Base-by-base conservation (phyloP, 2,113 vertebrate species). In the Beaufortia kweichowensis region DNA sequence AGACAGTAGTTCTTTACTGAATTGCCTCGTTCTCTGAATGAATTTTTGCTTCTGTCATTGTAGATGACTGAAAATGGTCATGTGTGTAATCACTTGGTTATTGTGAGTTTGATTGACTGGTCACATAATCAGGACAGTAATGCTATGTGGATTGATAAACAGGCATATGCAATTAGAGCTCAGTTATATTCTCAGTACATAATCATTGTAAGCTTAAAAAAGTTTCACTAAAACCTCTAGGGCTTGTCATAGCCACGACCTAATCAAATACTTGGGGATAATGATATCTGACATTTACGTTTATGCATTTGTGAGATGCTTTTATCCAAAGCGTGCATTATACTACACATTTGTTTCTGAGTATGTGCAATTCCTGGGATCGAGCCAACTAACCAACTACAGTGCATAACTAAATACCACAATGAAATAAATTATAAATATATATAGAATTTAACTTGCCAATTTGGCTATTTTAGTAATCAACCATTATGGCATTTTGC, bases 21-120 rank as follows among this genome's bases (percentile, higher is more conserved):
- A 69, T 50, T 53, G 35, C 28, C 43, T 31, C 19, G 7, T 10
- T 46, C 63, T 24, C 3, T 53, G 17, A 68, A 68, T 53, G 19
- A 46, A 68, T 53, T 68, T 24, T 46, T 43, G 62, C 62, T 24
- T 24, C 41, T 28, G 64, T 48, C 64, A 67, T 29, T 53, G 46
- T 53, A 28, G 48, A 69, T 28, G n/a, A 24, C 23, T 69, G 67
- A 55, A 69, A 53, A 69, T 35, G 48, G 6, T 55, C 67, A 71
- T 57, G 10, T 8, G 12, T 59, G 29, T 26, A 26, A 59, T 71
- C 68, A 71, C 53, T 59, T 5, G 31, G 31, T 68, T 14, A 28
- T 55, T 71, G 48, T 69, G 53, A 41, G 33, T 3, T 57, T 71
- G 33, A 71, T 41, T 28, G 53, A 71, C 57, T 59, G 33, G 69